These are phyloP conservation scores for Melanophora roralis DNA, from an alignment of 2,888 invertebrate species.

Conservation along the genomic window DNA sequence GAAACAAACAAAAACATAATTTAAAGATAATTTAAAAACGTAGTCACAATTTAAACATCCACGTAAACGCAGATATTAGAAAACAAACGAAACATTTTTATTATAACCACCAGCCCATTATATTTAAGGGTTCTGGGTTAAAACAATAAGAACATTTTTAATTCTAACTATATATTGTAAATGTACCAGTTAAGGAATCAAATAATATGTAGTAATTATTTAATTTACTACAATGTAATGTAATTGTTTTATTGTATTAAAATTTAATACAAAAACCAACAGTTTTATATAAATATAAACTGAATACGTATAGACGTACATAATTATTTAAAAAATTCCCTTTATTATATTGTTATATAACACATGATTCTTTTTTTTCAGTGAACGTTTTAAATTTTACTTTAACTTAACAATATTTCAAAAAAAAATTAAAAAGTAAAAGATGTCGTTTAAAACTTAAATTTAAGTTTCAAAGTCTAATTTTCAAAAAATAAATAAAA, in stretches of 20 bases:
- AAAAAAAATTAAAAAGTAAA: background rate
- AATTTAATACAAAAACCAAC: background rate
- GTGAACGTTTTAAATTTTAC: background rate
- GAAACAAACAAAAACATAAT: slow-evolving; percentile 10
- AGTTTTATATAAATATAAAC: background rate
- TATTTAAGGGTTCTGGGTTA: background rate
- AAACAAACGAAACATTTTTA: background rate
- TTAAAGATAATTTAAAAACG: slow-evolving; percentile 44
- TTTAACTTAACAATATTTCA: too few relatives aligned
- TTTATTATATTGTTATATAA: background rate
- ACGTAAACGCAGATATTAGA: background rate
- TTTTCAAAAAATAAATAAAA: too few relatives aligned
- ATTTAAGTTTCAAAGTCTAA: too few relatives aligned
- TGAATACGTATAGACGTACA: background rate
- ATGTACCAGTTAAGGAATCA: background rate
- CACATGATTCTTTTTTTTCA: background rate
- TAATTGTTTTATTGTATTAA: slow-evolving; percentile 2
- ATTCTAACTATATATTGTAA: background rate
- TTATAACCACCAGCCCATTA: too few relatives aligned
- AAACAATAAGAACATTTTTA: background rate
- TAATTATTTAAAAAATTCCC: background rate
- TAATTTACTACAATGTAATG: background rate
- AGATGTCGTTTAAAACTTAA: too few relatives aligned
- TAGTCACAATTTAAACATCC: slow-evolving; percentile 24
- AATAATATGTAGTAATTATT: background rate